phyloP scores from a whole-genome alignment of 2,797 vertebrate species.

The Anas georgica region DNA sequence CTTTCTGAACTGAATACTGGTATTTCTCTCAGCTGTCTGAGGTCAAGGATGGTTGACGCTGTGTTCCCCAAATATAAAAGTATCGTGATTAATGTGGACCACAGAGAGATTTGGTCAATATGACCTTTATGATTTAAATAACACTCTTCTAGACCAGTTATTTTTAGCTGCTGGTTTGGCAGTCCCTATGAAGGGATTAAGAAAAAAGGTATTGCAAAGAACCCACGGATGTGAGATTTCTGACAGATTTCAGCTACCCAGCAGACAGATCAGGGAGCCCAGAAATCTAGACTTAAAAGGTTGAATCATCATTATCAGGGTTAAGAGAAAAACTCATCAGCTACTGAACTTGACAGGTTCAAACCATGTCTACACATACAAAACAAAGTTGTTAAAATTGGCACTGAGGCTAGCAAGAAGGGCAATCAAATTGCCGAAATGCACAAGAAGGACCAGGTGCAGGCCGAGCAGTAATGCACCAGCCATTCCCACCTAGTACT shows the following conservation, averaged over 20 bases:
- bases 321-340: not conserved
- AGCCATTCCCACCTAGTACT: not conserved
- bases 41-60: not conserved
- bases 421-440: not conserved
- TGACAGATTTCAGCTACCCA: not conserved
- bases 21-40: not conserved
- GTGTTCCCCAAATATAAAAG: not conserved
- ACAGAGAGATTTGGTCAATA: not conserved
- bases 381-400: rapidly evolving
- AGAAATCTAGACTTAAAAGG: not conserved
- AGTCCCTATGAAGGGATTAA: not conserved
- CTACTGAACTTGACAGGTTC: not conserved
- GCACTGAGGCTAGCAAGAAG: not conserved
- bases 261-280: not conserved
- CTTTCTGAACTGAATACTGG: not conserved
- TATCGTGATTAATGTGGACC: not conserved
- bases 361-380: not conserved
- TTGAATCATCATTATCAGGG: not conserved
- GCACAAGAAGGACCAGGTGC: not conserved
- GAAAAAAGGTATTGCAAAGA: not conserved
- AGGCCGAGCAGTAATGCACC: not conserved
- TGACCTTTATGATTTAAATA: not conserved
- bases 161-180: not conserved
- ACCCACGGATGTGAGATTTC: not conserved
- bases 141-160: not conserved